Percentiles rank a stretch among this genome's conserved stretches.
phyloP scores from a whole-genome alignment of 2,888 invertebrate genomes.

The Baccha elongata region DNA sequence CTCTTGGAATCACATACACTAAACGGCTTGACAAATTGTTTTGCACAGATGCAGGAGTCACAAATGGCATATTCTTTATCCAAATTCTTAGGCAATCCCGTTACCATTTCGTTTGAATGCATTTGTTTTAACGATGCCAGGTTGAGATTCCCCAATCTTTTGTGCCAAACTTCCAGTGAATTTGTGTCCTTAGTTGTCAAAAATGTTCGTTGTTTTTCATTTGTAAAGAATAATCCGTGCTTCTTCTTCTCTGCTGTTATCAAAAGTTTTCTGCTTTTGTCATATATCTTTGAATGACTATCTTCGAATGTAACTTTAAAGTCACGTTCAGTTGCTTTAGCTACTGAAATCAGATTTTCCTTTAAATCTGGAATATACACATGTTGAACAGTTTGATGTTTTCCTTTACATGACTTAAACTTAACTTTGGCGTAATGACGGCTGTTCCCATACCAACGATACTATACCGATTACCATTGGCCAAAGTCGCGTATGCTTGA shows the following conservation, averaged over 20 bases:
- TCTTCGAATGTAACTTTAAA: background rate
- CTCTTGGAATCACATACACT: background rate
- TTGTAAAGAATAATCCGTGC: background rate
- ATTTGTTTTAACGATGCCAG: conserved; percentile 2
- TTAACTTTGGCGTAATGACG: too few species aligned
- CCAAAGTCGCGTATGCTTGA: too few species aligned
- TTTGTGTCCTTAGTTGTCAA: background rate
- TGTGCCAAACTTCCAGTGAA: background rate
- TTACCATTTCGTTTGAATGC: conserved; percentile 17
- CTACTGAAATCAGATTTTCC: too few species aligned
- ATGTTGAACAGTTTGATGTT: too few species aligned
- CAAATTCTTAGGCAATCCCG: conserved; percentile 4
- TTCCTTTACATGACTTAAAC: too few species aligned
- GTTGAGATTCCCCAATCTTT: too few species aligned
- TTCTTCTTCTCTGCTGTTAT: background rate
- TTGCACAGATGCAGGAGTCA: conserved; percentile 12
- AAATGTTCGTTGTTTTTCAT: background rate
- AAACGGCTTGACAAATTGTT: conserved; percentile 11
- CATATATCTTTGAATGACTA: too few species aligned
- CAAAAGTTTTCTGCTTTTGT: background rate
- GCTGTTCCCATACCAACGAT: too few species aligned
- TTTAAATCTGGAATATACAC: too few species aligned
- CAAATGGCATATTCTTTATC: background rate
- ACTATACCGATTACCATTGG: too few species aligned
- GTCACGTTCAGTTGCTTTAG: background rate